Percentiles rank a stretch among this genome's conserved stretches.
Evolutionary conservation across 1,140 invertebrate species (phyloP).

Genomic region (Achatina immaculata): DNA sequence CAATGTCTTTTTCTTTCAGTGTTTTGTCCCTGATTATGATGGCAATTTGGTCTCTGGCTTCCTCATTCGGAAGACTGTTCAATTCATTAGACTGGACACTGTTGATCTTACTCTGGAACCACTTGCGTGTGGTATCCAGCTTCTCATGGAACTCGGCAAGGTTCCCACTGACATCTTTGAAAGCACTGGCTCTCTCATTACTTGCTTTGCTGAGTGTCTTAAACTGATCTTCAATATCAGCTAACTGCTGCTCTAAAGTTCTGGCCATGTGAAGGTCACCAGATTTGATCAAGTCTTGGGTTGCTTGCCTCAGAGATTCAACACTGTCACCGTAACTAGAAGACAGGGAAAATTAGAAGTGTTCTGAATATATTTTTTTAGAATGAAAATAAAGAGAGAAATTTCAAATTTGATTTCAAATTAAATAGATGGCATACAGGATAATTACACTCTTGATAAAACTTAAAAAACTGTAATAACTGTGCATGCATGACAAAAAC

Average conservation of each 20-base stretch:
- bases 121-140: slow-evolving; percentile 71
- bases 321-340: slow-evolving; percentile 75
- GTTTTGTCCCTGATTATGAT: slow-evolving; percentile 73
- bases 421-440: no score
- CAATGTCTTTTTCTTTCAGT: slow-evolving; percentile 77
- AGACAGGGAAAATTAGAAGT: no score
- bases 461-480: no score
- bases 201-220: slow-evolving; percentile 87
- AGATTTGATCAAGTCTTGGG: slow-evolving; percentile 83
- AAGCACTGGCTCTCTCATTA: slow-evolving; percentile 81
- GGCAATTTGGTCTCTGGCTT: slow-evolving; percentile 79
- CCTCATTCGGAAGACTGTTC: slow-evolving; percentile 78
- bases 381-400: no score
- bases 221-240: slow-evolving; percentile 86
- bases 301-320: slow-evolving; percentile 83
- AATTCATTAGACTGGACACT: slow-evolving; percentile 82
- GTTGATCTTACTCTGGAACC: slow-evolving; percentile 78
- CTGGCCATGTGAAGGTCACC: slow-evolving; percentile 89
- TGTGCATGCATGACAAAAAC: no score
- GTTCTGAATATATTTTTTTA: no score
- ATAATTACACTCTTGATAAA: no score
- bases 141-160: slow-evolving; percentile 82
- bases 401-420: no score
- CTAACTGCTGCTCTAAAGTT: slow-evolving; percentile 88
- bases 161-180: slow-evolving; percentile 85